Conservation (phyloP, 2,797 vertebrate species). For the Rhodeus uyekii region DNA sequence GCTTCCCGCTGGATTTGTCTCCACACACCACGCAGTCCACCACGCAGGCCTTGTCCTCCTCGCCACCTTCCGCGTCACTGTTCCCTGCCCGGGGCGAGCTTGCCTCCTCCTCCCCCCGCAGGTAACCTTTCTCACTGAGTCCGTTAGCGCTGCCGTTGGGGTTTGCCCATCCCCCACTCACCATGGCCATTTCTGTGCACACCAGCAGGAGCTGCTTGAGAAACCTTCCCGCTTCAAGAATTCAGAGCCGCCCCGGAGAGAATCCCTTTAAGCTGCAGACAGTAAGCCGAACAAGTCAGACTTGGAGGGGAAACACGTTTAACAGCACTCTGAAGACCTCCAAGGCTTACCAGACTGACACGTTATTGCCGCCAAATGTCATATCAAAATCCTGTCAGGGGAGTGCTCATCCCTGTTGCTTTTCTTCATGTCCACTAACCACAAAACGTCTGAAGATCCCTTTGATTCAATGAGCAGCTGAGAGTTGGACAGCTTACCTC, state of each 20-base stretch:
- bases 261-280: slow-evolving; percentile 44
- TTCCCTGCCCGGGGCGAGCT: slow-evolving; percentile 85
- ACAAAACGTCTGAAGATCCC: slow-evolving; percentile 63
- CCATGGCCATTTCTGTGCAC: slow-evolving; percentile 87
- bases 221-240: slow-evolving; percentile 42
- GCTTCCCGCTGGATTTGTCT: slow-evolving; percentile 95
- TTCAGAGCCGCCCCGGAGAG: slow-evolving; percentile 36
- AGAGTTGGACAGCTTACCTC: slow-evolving; percentile 73
- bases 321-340: slow-evolving; percentile 26
- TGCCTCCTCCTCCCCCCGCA: slow-evolving; percentile 84
- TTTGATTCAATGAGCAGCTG: slow-evolving; percentile 66
- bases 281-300: slow-evolving; percentile 43
- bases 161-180: slow-evolving; percentile 93
- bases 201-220: slow-evolving; percentile 45
- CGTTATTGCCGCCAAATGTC: slow-evolving; percentile 2
- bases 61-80: slow-evolving; percentile 88
- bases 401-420: neutral
- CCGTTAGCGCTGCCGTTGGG: slow-evolving; percentile 88
- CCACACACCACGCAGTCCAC: slow-evolving; percentile 96
- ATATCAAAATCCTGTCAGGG: neutral
- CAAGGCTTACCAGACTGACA: neutral
- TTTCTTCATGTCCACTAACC: slow-evolving; percentile 64
- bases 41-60: slow-evolving; percentile 87
- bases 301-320: neutral
- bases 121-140: slow-evolving; percentile 84